Percentiles rank a stretch among this genome's conserved stretches.
Conservation (phyloP, 2,797 vertebrate species). For the Falco novaeseelandiae region DNA sequence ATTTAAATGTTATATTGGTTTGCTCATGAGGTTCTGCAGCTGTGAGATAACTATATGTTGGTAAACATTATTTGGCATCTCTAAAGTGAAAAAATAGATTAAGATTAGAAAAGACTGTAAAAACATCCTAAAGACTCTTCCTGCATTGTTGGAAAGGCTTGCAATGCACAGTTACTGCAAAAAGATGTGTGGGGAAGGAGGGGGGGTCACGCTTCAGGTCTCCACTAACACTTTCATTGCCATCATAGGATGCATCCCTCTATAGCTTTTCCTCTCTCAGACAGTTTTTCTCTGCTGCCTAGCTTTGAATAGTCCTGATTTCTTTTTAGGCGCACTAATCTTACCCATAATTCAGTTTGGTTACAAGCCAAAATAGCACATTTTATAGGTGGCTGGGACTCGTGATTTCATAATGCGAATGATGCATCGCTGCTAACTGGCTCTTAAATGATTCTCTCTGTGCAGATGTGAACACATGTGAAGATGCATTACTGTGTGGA, state of each 20-base stretch:
- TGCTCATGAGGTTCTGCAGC: neutral
- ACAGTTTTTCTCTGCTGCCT: neutral
- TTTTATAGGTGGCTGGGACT: neutral
- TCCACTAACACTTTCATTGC: neutral
- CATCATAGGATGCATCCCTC: neutral
- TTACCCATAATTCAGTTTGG: neutral
- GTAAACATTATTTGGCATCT: neutral
- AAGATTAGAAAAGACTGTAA: neutral
- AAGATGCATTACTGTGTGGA: neutral
- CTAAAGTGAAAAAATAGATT: neutral
- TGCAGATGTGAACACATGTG: neutral
- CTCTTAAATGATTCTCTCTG: neutral
- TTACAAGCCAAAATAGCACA: neutral
- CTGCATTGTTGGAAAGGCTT: neutral
- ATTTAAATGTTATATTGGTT: conserved; percentile 40
- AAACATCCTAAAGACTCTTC: neutral
- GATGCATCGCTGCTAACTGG: neutral
- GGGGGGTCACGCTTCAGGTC: neutral
- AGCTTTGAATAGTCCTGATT: neutral
- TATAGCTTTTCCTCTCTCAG: neutral
- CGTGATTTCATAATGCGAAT: neutral
- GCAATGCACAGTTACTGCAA: neutral
- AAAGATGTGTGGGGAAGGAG: neutral
- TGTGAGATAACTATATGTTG: neutral
- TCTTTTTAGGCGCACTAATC: neutral